Evolutionary conservation across 2,888 invertebrate species (phyloP).

Genomic region (Drosophila quinaria): DNA sequence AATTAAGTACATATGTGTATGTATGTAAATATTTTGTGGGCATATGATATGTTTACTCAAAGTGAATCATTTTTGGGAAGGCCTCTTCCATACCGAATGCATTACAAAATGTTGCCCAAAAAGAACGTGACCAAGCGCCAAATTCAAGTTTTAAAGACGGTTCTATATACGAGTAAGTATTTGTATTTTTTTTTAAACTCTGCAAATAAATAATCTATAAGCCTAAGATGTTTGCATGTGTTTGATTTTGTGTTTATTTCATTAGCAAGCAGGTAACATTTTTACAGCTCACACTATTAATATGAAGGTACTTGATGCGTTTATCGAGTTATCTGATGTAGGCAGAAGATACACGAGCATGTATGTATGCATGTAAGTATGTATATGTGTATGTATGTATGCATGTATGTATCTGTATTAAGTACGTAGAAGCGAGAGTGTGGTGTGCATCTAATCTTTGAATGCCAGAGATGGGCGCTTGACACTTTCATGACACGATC

Average conservation of each 20-base stretch:
- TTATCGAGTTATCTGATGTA: conserved; percentile 40
- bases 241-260: conserved; percentile 51
- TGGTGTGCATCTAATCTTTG: conserved; percentile 38
- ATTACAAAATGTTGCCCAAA: conserved; percentile 72
- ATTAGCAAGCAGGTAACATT: conserved; percentile 85
- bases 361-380: not conserved
- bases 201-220: conserved; percentile 58
- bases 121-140: conserved; percentile 30
- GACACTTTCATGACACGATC: not conserved
- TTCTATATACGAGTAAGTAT: conserved; percentile 12
- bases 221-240: conserved; percentile 43
- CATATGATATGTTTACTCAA: conserved; percentile 63
- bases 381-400: conserved; percentile 3
- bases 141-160: conserved; percentile 16
- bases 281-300: conserved; percentile 85
- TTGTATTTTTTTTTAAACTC: conserved; percentile 23
- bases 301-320: conserved; percentile 82
- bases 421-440: conserved; percentile 49
- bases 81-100: conserved; percentile 44
- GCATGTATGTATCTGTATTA: conserved; percentile 10
- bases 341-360: conserved; percentile 44
- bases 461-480: conserved; percentile 3
- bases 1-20: conserved; percentile 7
- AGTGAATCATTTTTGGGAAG: conserved; percentile 19
- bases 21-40: conserved; percentile 20